Percentiles rank a stretch among this genome's conserved stretches.
phyloP scores from a whole-genome alignment of 2,797 vertebrate genomes.

The Serranus cabrilla region DNA sequence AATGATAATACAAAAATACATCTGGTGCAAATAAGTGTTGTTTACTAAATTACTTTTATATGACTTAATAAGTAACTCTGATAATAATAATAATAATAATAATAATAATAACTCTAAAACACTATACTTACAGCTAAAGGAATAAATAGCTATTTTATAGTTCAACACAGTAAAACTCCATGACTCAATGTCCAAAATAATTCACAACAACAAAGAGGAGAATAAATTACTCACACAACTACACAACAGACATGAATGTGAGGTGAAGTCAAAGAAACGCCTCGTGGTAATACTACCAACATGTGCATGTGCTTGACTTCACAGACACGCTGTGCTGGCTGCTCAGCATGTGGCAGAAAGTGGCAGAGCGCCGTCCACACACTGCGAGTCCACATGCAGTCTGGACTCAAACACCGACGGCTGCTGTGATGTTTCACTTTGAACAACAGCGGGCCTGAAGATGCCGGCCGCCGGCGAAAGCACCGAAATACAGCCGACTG shows the following conservation, averaged over 20 bases:
- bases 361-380: constrained; percentile 34
- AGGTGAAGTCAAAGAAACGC: neutral
- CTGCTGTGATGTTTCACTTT: constrained; percentile 57
- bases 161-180: neutral
- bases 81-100: too few relatives aligned
- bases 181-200: neutral
- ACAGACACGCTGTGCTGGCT: constrained; percentile 14
- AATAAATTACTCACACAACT: constrained; percentile 46
- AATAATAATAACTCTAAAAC: too few relatives aligned
- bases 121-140: too few relatives aligned
- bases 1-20: too few relatives aligned
- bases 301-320: constrained; percentile 6
- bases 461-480: neutral
- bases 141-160: neutral
- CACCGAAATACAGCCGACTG: constrained; percentile 20
- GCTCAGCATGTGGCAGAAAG: constrained; percentile 41
- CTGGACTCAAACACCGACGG: constrained; percentile 15
- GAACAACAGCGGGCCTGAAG: constrained; percentile 4
- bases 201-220: neutral
- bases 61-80: too few relatives aligned
- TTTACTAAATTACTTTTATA: too few relatives aligned
- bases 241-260: constrained; percentile 27
- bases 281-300: neutral
- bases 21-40: too few relatives aligned
- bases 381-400: constrained; percentile 16